Percentiles rank a stretch among this genome's conserved stretches.
These are phyloP conservation scores for Phalera bucephala DNA, from an alignment of 2,888 invertebrate genomes.

Conservation along the genomic window DNA sequence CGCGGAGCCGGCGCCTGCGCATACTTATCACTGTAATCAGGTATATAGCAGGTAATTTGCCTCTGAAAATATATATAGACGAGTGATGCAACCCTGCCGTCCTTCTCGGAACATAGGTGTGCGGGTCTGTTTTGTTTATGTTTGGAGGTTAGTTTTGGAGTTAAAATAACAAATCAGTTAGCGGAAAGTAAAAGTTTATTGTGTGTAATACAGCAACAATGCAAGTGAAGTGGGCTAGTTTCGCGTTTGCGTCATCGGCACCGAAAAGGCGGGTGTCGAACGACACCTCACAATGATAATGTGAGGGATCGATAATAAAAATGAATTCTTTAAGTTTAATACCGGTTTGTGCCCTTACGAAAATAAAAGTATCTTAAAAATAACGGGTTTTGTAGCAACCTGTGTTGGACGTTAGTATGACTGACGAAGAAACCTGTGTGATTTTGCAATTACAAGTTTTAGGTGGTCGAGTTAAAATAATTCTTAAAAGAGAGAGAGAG, in stretches of 20 bases:
- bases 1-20: constrained; percentile 51
- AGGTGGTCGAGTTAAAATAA: too few relatives aligned
- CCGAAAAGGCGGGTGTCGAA: constrained; percentile 6
- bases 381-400: too few relatives aligned
- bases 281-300: background rate
- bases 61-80: constrained; percentile 55
- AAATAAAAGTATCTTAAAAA: background rate
- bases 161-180: background rate
- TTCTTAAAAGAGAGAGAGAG: too few relatives aligned
- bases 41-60: constrained; percentile 61
- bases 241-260: constrained; percentile 7
- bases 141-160: constrained; percentile 18
- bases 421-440: background rate
- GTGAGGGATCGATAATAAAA: background rate
- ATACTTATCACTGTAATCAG: constrained; percentile 49
- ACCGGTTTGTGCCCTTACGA: background rate
- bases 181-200: constrained; percentile 2
- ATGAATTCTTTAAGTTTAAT: background rate
- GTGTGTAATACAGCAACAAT: constrained; percentile 1
- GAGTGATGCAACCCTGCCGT: constrained; percentile 52
- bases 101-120: constrained; percentile 40
- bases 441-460: background rate
- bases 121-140: constrained; percentile 33
- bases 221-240: background rate
- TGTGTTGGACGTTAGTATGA: background rate